These are phyloP conservation scores for Sparus aurata DNA, from an alignment of 2,797 vertebrate species.

Conservation along the genomic window DNA sequence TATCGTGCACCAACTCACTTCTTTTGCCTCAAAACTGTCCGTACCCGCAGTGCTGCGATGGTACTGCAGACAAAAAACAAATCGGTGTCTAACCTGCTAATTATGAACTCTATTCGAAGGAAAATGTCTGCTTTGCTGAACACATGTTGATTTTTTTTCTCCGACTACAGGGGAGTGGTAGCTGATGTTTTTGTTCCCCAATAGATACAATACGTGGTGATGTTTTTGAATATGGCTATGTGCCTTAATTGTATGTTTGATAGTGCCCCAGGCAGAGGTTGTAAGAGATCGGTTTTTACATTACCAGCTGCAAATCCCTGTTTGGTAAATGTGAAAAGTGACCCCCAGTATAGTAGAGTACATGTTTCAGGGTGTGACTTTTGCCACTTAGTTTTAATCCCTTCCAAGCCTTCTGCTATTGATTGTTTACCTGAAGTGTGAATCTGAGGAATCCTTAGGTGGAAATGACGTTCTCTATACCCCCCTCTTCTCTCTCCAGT, in stretches of 20 bases:
- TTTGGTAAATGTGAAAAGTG: conserved; percentile 60
- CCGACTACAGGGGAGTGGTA: conserved; percentile 54
- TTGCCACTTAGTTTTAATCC: conserved; percentile 47
- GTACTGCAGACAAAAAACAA: conserved; percentile 47
- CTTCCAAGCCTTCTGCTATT: conserved; percentile 46
- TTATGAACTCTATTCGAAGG: conserved; percentile 36
- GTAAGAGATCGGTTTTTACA: conserved; percentile 54
- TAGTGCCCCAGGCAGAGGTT: conserved; percentile 67
- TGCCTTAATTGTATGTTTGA: conserved; percentile 87
- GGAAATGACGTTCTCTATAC: conserved; percentile 42
- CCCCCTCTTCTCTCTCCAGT: conserved; percentile 35
- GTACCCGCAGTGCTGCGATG: conserved; percentile 30
- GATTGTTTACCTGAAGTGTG: conserved; percentile 63
- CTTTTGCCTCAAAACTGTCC: conserved; percentile 49
- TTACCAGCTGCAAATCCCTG: conserved; percentile 42
- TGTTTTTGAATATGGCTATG: conserved; percentile 85
- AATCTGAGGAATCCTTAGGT: conserved; percentile 43
- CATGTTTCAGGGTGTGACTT: conserved; percentile 49
- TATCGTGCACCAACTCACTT: conserved; percentile 44
- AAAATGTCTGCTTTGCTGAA: conserved; percentile 64
- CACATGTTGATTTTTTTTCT: conserved; percentile 56
- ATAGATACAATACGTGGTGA: conserved; percentile 71
- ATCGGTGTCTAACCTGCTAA: conserved; percentile 34
- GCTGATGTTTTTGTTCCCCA: conserved; percentile 61
- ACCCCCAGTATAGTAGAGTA: conserved; percentile 38